Base-by-base conservation (phyloP, 1,140 invertebrate genomes). In the Drosophila ambigua region DNA sequence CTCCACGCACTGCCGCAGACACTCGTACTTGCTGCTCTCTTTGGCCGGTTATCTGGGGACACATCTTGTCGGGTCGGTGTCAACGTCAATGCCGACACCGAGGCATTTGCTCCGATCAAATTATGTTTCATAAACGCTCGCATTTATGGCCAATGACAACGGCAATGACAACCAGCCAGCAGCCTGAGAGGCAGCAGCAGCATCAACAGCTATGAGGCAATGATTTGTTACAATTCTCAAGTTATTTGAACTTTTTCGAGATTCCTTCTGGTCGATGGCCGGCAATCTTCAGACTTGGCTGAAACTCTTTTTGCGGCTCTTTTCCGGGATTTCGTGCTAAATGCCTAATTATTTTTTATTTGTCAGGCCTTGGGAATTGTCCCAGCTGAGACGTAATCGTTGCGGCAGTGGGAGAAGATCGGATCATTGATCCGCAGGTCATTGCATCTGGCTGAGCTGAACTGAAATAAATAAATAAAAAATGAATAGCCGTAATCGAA, bases 81-180 rank as follows among this genome's bases (percentile, higher is more conserved):
- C 81, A 77, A 75, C 69, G 78, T 67, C 78, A 77, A 64, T 64
- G 78, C 45, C 77, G 81, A 77, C 81, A 87, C 48, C 57, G 50
- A 75, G 71, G 82, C 78, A 85, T 85, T 85, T 87, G 83, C 49
- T 60, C 68, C 67, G 83, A 88, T 88, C 83, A 88, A 88, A 88
- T 88, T 88, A 88, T 88, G 83, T 88, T 88, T 88, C 83, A 88
- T 88, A 88, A 88, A 88, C 79, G 83, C 77, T 88, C 78, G 78
- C 83, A 79, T 87, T 87, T 87, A 82, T 82, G 73, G 81, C 66
- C 61, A 66, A 62, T 78, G 78, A 64, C 71, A 63, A 60, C 58
- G 76, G 49, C 57, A 75, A 74, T 71, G 69, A 46, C 63, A 58
- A 45, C 54, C 31, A 9, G 31, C 7, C 31, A 6, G 58, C 51